Evolutionary conservation across 2,797 vertebrate genomes (phyloP).

Genomic region (Sebastolobus altivelis): DNA sequence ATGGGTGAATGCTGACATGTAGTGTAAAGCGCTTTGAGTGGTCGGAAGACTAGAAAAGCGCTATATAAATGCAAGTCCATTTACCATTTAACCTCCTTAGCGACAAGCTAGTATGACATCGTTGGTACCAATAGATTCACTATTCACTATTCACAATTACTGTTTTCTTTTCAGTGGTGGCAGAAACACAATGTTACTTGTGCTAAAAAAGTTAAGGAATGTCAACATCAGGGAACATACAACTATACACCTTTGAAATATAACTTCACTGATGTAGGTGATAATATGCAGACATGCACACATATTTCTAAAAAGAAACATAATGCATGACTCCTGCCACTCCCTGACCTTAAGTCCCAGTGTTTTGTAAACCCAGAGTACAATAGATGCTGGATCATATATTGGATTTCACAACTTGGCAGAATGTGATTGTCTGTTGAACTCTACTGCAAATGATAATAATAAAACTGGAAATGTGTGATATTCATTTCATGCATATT

Average conservation of each 20-base stretch:
- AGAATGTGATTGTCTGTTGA: slow-evolving; percentile 51
- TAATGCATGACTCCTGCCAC: not conserved
- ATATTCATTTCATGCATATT: slow-evolving; percentile 78
- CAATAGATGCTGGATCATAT: slow-evolving; percentile 25
- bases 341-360: slow-evolving; percentile 20
- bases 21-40: too few relatives aligned
- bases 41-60: too few relatives aligned
- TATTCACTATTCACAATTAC: not conserved
- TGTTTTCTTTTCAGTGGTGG: not conserved
- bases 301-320: not conserved
- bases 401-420: slow-evolving; percentile 60
- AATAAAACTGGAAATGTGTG: slow-evolving; percentile 69
- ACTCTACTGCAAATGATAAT: slow-evolving; percentile 64
- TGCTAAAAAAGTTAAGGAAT: not conserved
- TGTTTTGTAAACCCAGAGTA: slow-evolving; percentile 18
- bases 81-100: too few relatives aligned
- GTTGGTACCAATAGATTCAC: too few relatives aligned
- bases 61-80: too few relatives aligned
- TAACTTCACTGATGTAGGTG: not conserved
- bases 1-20: too few relatives aligned
- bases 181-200: not conserved
- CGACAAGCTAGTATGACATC: too few relatives aligned
- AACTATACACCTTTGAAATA: not conserved
- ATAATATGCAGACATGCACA: not conserved
- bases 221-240: not conserved